These are phyloP conservation scores for Trissolcus brochymenae DNA, from an alignment of 2,888 invertebrate genomes.

Conservation along the genomic window DNA sequence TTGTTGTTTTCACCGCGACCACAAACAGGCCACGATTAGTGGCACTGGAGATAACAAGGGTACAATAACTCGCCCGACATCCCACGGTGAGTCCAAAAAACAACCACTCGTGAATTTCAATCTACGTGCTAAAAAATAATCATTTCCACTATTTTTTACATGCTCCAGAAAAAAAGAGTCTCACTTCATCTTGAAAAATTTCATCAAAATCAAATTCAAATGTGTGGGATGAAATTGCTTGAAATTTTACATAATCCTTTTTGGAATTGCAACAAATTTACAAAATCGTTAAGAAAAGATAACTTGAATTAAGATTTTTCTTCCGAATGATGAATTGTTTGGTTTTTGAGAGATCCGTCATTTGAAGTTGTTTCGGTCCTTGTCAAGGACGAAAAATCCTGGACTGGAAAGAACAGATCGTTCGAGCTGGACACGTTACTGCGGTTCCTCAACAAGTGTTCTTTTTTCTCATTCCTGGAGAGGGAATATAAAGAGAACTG, in stretches of 20 bases:
- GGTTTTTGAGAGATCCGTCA: too few relatives aligned
- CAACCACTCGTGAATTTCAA: conserved; percentile 15
- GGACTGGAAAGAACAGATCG: too few relatives aligned
- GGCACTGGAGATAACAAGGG: conserved; percentile 15
- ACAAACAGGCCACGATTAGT: conserved; percentile 27
- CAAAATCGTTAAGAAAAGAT: too few relatives aligned
- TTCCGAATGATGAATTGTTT: too few relatives aligned
- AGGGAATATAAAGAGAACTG: too few relatives aligned
- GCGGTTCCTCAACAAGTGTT: too few relatives aligned
- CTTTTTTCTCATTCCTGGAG: too few relatives aligned
- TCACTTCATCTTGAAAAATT: neutral
- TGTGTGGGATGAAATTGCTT: neutral
- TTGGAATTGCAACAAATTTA: too few relatives aligned
- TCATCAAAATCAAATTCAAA: neutral
- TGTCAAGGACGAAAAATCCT: too few relatives aligned
- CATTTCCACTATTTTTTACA: neutral
- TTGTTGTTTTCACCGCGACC: neutral
- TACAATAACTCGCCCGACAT: conserved; percentile 24
- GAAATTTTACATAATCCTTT: too few relatives aligned
- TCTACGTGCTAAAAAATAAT: neutral
- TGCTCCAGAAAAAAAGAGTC: neutral
- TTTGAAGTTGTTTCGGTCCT: neutral
- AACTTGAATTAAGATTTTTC: too few relatives aligned
- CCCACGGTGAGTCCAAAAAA: conserved; percentile 27
- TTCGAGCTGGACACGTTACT: too few relatives aligned